phyloP scores from a whole-genome alignment of 2,113 vertebrate species.

The rat (Rattus norvegicus) region DNA sequence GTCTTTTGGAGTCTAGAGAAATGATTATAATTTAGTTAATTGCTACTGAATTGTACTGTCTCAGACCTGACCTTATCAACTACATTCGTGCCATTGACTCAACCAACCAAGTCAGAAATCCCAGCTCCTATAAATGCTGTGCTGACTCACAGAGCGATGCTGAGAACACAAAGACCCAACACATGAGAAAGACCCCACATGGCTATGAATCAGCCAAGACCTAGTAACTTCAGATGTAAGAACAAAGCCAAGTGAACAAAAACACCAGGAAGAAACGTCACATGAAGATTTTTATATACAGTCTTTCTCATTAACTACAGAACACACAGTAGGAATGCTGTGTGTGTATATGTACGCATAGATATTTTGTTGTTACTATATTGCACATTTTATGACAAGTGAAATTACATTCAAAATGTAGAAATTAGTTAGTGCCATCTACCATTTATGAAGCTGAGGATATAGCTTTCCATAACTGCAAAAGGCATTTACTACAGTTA shows the following conservation, averaged over 20 bases:
- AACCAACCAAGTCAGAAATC: slow-evolving; percentile 17
- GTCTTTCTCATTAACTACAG: background rate
- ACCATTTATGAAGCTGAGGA: background rate
- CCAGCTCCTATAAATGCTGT: background rate
- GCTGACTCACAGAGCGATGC: background rate
- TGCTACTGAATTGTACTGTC: background rate
- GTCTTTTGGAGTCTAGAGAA: background rate
- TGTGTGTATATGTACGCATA: background rate
- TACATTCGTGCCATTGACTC: slow-evolving; percentile 23
- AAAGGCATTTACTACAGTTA: background rate
- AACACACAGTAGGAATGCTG: background rate
- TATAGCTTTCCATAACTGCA: background rate
- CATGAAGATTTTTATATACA: background rate
- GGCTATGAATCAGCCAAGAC: background rate
- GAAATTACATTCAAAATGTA: background rate
- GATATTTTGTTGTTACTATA: background rate
- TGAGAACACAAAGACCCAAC: slow-evolving; percentile 11
- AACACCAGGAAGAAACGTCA: background rate
- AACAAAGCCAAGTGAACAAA: background rate
- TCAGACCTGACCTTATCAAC: slow-evolving; percentile 22
- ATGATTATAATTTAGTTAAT: background rate
- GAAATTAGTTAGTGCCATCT: background rate
- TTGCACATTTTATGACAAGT: background rate
- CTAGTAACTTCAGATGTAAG: background rate
- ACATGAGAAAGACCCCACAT: background rate